Conservation (phyloP, 2,113 vertebrate species). For the Toxotes chatareus region DNA sequence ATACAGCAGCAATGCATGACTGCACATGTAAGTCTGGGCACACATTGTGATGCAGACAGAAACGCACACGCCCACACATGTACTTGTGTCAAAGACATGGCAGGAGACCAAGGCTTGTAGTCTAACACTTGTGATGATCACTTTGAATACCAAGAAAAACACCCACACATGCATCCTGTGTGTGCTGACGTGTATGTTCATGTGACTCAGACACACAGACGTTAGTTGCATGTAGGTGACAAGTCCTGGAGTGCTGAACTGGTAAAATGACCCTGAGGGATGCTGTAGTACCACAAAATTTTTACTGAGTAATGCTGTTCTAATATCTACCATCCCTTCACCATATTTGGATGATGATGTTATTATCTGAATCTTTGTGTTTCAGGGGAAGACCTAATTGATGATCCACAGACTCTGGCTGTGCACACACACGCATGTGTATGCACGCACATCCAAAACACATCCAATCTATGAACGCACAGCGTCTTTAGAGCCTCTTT, state of each 20-base stretch:
- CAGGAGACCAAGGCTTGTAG: constrained; percentile 16
- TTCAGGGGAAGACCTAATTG: constrained; percentile 26
- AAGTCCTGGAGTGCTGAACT: constrained; percentile 16
- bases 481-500: constrained; percentile 55
- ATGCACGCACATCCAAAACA: not conserved
- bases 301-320: not conserved
- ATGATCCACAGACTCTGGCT: constrained; percentile 36
- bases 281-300: not conserved
- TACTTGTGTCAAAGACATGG: constrained; percentile 33
- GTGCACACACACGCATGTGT: constrained; percentile 4
- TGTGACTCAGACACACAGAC: constrained; percentile 36
- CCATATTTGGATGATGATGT: constrained; percentile 4
- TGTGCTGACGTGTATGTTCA: constrained; percentile 56
- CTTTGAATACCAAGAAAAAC: constrained; percentile 28
- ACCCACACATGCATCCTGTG: constrained; percentile 52
- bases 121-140: constrained; percentile 33
- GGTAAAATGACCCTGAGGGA: constrained; percentile 14
- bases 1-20: constrained; percentile 35
- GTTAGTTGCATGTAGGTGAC: constrained; percentile 43
- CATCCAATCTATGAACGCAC: constrained; percentile 26
- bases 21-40: constrained; percentile 13
- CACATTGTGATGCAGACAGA: constrained; percentile 24
- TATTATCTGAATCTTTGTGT: constrained; percentile 39
- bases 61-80: constrained; percentile 35
- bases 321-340: constrained; percentile 18